Percentiles rank a stretch among this genome's conserved stretches.
phyloP scores from a whole-genome alignment of 2,113 vertebrate species.

The Malurus cyaneus region DNA sequence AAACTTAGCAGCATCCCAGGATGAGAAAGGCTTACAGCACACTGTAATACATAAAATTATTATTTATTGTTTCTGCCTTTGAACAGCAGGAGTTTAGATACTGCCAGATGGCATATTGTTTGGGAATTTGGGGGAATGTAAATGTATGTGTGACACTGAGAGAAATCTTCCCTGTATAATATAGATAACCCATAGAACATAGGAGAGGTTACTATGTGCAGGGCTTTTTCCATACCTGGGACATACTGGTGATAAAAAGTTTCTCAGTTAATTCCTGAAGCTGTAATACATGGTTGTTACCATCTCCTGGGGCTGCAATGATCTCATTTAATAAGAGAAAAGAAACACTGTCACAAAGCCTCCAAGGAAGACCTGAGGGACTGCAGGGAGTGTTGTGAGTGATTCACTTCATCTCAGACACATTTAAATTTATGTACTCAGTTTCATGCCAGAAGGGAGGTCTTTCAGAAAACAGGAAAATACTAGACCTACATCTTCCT shows the following conservation, averaged over 20 bases:
- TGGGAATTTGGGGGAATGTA: not conserved
- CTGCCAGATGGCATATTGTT: not conserved
- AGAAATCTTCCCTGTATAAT: not conserved
- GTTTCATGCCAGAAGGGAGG: not conserved
- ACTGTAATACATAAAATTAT: not conserved
- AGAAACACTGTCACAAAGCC: not conserved
- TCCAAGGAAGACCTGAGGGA: not conserved
- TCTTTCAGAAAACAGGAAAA: not conserved
- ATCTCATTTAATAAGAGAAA: not conserved
- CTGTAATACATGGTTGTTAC: not conserved
- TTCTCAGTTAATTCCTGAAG: not conserved
- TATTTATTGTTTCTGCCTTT: not conserved
- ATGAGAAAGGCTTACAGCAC: not conserved
- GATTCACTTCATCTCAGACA: slow-evolving; percentile 15
- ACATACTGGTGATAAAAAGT: not conserved
- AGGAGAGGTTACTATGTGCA: not conserved
- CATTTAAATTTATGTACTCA: not conserved
- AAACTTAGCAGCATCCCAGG: not conserved
- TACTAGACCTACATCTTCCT: not conserved
- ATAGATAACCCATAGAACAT: not conserved
- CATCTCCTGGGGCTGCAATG: not conserved
- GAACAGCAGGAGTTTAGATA: not conserved
- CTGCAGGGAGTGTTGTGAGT: not conserved
- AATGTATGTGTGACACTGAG: not conserved
- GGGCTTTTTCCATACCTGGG: not conserved